Evolutionary conservation across 1,140 invertebrate genomes (phyloP), one percentile per base, ranked within the genome.

Genomic region (Harpegnathos saltator): DNA sequence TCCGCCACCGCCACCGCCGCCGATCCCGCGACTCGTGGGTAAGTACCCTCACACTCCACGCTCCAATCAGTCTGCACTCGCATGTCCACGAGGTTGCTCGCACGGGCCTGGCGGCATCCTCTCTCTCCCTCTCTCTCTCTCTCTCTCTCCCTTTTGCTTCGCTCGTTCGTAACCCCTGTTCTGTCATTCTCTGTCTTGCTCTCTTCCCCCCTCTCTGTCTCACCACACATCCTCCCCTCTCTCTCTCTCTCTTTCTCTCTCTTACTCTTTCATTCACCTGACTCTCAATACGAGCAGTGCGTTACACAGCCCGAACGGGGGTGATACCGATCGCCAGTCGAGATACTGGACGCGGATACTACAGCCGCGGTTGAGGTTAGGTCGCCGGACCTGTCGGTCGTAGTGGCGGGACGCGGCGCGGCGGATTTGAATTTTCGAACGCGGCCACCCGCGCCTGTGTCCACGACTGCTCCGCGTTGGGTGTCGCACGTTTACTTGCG

Each of bases 41-140:
- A 94, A 94, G 93, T 94, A 93, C 91, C 91, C 91, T 93, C 91
- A 91, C 92, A 91, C 92, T 91, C 88, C 90, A 92, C 84, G 85
- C 89, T 89, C 87, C 86, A 92, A 92, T 94, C 93, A 93, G 93
- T 93, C 93, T 93, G 93, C 92, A 93, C 91, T 93, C 92, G 93
- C 92, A 92, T 94, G 93, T 91, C 92, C 91, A 93, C 92, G 93
- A 92, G 92, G 92, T 92, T 92, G 92, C 91, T 93, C 88, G 89
- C 73, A 90, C 89, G 89, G 91, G 87, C 88, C 80, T 91, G 91
- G 59, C 88, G 85, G 91, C 89, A 92, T 92, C 90, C 91, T 93
- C 90, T 89, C 85, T 89, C 90, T 90, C 85, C 85, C 83, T 61
- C 74, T 38, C 89, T 65, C 44, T 50, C 15, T 66, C 33, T 38